Base-by-base conservation (phyloP, 2,888 invertebrate genomes). In the Ecliptopera silaceata region DNA sequence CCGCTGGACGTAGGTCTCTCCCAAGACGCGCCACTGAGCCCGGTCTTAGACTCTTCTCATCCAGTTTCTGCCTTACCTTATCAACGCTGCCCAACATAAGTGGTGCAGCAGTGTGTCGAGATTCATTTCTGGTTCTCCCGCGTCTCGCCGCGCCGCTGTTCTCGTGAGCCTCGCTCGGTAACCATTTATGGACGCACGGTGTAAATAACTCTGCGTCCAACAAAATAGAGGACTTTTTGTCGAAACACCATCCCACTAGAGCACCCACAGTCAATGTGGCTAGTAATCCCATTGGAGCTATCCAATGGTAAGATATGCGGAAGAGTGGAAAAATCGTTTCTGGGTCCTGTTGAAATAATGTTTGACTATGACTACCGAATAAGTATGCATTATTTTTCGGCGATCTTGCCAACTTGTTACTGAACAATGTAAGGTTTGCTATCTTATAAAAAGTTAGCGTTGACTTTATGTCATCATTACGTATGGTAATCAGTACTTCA, bases 251-350 rank as follows among this genome's bases (percentile, higher is more conserved):
- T 2, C 90, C 91, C n/a, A 95, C 94, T 12, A 94, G 68, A 1
- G 93, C 86, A 0, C 96, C 97, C 0, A 96, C 94, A 0, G 93
- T 53, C 15, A 96, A 72, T 0, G 95, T 95, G 0, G 94, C 92
- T 0, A 92, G 46, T 0, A 95, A 91, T 0, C 96, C 96, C 47
- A 96, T 88, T 0, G 95, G 95, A 34, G 96, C 95, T 56, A 96
- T 94, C 96, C 96, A 96, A 77, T 96, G 94, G 80, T 96, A 97
- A 0, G 96, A 96, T 41, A 97, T 73, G 8, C 95, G 93, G 84
- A 96, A 96, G 11, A 96, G 77, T 0, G 95, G 95, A 78, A 96
- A 96, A 43, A 95, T 91, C 31, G 79, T 72, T 65, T 82, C 80
- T 3, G 92, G 86, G 49, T 88, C 84, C 82, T 92, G 82, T 18